Evolutionary conservation across 1,140 invertebrate species (phyloP).

Genomic region (Muscidifurax raptorellus): DNA sequence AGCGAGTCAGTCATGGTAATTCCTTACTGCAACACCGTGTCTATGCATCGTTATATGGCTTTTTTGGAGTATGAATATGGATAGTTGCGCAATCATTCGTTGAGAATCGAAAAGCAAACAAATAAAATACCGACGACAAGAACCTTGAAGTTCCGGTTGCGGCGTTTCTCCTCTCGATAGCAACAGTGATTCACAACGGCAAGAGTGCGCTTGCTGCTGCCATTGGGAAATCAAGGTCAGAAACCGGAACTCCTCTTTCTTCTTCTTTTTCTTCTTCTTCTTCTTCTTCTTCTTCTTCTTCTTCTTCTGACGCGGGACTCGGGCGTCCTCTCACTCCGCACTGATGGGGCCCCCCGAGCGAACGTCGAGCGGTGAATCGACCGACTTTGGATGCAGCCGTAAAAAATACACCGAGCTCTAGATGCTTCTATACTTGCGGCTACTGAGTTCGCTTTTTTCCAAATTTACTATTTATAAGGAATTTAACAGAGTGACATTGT

Average conservation of each 20-base stretch:
- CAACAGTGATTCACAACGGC: constrained; percentile 52
- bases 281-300: constrained; percentile 17
- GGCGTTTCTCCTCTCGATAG: constrained; percentile 51
- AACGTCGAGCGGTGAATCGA: constrained; percentile 41
- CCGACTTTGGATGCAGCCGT: constrained; percentile 48
- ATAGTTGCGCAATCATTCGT: not conserved
- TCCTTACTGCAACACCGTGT: no score
- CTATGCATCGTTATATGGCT: not conserved
- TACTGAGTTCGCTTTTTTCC: not conserved
- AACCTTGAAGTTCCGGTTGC: constrained; percentile 52
- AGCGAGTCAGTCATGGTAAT: not conserved
- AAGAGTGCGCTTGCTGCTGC: constrained; percentile 25
- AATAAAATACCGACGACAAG: constrained; percentile 3
- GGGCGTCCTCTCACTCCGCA: constrained; percentile 7
- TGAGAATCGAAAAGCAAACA: not conserved
- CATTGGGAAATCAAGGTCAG: constrained; percentile 58
- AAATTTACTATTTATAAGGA: not conserved
- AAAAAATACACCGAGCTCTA: constrained; percentile 22
- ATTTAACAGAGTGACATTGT: not conserved
- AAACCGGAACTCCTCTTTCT: constrained; percentile 55
- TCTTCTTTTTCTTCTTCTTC: constrained; percentile 13
- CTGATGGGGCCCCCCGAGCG: not conserved
- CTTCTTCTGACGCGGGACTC: not conserved
- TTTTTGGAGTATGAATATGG: not conserved
- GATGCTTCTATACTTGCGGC: not conserved